These are phyloP conservation scores for Philaenus spumarius DNA, from an alignment of 1,140 invertebrate genomes.

Conservation along the genomic window DNA sequence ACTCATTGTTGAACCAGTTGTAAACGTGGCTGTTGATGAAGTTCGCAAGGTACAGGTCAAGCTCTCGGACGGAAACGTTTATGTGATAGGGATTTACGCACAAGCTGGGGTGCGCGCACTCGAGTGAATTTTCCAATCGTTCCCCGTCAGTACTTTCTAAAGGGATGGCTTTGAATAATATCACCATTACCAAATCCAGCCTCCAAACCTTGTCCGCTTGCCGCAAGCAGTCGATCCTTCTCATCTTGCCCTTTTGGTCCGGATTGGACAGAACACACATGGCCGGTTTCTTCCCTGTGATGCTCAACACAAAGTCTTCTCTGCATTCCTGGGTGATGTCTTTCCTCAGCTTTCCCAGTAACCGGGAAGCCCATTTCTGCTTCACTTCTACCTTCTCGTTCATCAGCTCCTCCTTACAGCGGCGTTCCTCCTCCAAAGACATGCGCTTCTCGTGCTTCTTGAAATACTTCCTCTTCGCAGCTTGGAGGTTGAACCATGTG, in stretches of 20 bases:
- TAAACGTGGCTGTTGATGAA: conserved; percentile 98
- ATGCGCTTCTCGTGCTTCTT: conserved; percentile 99
- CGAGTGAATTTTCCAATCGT: conserved; percentile 92
- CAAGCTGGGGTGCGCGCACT: conserved; percentile 91
- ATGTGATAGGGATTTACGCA: conserved; percentile 99
- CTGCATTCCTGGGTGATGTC: conserved; percentile 98
- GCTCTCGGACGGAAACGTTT: conserved; percentile 95
- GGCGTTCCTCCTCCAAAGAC: conserved; percentile 96
- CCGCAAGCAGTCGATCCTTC: conserved; percentile 95
- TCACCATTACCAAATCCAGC: conserved; percentile 98
- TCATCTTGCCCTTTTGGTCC: conserved; percentile 99
- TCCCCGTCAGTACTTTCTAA: conserved; percentile 99
- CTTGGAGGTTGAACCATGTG: conserved; percentile 99
- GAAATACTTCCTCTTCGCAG: conserved; percentile 98
- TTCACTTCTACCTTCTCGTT: conserved; percentile 98
- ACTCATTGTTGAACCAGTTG: too few relatives aligned
- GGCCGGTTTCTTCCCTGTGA: conserved; percentile 94
- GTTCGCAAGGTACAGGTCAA: conserved; percentile 98
- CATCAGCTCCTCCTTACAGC: conserved; percentile 97
- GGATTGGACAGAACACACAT: conserved; percentile 98
- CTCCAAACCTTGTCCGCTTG: conserved; percentile 99
- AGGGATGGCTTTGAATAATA: conserved; percentile 98
- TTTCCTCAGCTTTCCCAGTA: conserved; percentile 95
- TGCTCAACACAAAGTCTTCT: conserved; percentile 96
- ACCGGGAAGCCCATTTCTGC: conserved; percentile 98